These are phyloP conservation scores for Astreopora myriophthalma DNA, from an alignment of 64 coral and sea anemone species.

Conservation along the genomic window DNA sequence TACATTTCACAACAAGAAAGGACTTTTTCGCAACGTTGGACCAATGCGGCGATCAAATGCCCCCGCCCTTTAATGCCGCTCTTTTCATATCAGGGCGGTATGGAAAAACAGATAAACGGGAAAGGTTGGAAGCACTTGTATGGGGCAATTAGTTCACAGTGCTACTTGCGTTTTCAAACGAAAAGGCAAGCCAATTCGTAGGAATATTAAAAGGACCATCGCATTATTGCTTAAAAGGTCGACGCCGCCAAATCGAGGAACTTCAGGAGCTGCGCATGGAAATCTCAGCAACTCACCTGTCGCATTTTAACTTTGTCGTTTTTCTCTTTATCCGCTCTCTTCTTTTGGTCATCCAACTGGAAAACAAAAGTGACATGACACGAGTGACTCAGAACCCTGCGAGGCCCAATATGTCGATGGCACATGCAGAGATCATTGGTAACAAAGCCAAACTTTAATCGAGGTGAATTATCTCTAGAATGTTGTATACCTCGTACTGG, in stretches of 20 bases:
- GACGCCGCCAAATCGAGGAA: neutral
- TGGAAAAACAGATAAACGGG: neutral
- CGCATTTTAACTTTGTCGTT: slow-evolving; percentile 88
- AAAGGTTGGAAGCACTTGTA: neutral
- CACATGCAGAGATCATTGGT: too few species aligned
- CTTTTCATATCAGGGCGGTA: too few species aligned
- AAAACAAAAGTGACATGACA: neutral
- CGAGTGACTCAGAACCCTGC: neutral
- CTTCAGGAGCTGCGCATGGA: neutral
- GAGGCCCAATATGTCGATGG: neutral
- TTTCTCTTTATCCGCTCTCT: slow-evolving; percentile 84
- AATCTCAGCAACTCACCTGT: slow-evolving; percentile 63
- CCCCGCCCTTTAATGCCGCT: neutral
- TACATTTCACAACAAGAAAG: too few species aligned
- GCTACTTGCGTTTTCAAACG: too few species aligned
- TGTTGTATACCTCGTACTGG: slow-evolving; percentile 80
- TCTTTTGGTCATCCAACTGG: slow-evolving; percentile 92
- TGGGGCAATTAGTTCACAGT: too few species aligned
- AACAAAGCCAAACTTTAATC: too few species aligned
- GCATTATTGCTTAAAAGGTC: too few species aligned
- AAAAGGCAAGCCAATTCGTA: too few species aligned
- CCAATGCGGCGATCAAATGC: neutral
- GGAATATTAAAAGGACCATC: too few species aligned
- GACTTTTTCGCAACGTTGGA: too few species aligned
- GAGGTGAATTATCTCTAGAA: too few species aligned